Percentiles rank a stretch among this genome's conserved stretches.
These are phyloP conservation scores for Monochamus saltuarius DNA, from an alignment of 1,140 invertebrate genomes.

Conservation along the genomic window DNA sequence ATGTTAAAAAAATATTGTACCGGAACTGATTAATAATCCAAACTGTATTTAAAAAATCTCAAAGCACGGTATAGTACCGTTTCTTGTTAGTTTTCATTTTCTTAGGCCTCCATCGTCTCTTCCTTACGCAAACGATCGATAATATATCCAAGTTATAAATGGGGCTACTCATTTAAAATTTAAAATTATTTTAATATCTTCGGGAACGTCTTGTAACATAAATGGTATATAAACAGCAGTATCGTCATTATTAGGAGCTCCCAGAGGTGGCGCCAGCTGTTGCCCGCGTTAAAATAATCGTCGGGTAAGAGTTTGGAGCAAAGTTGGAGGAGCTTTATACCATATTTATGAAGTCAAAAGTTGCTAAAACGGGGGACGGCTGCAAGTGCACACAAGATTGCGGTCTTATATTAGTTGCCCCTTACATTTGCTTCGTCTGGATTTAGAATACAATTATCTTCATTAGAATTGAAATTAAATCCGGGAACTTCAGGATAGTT, in stretches of 20 bases:
- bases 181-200: no score
- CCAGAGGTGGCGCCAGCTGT: conserved; percentile 25
- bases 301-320: conserved; percentile 23
- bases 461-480: conserved; percentile 5
- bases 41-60: no score
- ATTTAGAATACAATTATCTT: conserved; percentile 16
- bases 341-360: conserved; percentile 29
- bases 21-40: no score
- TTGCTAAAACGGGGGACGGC: conserved; percentile 24
- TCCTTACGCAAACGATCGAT: no score
- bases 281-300: conserved; percentile 27
- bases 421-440: conserved; percentile 14
- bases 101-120: no score
- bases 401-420: conserved; percentile 15
- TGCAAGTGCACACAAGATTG: conserved; percentile 22
- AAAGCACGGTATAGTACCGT: no score
- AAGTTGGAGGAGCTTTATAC: conserved; percentile 29
- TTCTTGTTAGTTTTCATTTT: no score
- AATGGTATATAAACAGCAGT: conserved; percentile 3
- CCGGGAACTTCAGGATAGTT: neutral
- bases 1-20: no score
- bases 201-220: no score
- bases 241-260: conserved; percentile 18
- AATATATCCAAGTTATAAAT: no score
- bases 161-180: no score